Evolutionary conservation across 2,888 invertebrate genomes (phyloP), one percentile per base, ranked within the genome.

Genomic region (Dyspetes luteomarginatus): DNA sequence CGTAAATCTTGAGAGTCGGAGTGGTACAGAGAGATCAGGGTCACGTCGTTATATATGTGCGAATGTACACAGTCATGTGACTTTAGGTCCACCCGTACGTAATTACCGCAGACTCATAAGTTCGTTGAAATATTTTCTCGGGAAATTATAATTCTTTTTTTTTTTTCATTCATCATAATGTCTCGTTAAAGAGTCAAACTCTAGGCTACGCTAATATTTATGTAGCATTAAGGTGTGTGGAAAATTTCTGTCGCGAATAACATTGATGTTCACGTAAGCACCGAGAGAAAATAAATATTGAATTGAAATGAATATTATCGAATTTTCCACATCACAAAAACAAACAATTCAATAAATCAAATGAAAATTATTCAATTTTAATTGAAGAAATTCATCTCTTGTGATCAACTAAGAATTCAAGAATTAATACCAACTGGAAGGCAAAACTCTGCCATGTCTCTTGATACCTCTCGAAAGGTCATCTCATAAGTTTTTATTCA

Each of bases 61-160:
- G n/a, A n/a, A n/a, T 3, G 36, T 4, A 22, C 17, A 56, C 19
- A 30, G 55, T 26, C 45, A 5, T 22, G 55, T 50, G 48, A 5
- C 48, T 45, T 48, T 48, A 30, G 17, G 28, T n/a, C n/a, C 52
- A 7, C 52, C n/a, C 15, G 4, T 4, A 50, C 36, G 28, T 72
- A 60, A 50, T 45, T 85, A 88, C 87, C 84, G 62, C 83, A 74
- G 64, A 74, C 76, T 84, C 78, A 84, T 88, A 86, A 88, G 86
- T 88, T 85, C 75, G 83, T 69, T 82, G 76, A 75, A 83, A 86
- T 84, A 86, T 86, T 85, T 85, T 85, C 83, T 73, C 83, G 82
- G 85, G 84, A 86, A 89, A 88, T 88, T 88, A 88, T 87, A 86
- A 88, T 88, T 88, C 17, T 85, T 86, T 84, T 48, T 43, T 41